phyloP scores from a whole-genome alignment of 2,113 vertebrate genomes.

The Hemibagrus wyckioides region DNA sequence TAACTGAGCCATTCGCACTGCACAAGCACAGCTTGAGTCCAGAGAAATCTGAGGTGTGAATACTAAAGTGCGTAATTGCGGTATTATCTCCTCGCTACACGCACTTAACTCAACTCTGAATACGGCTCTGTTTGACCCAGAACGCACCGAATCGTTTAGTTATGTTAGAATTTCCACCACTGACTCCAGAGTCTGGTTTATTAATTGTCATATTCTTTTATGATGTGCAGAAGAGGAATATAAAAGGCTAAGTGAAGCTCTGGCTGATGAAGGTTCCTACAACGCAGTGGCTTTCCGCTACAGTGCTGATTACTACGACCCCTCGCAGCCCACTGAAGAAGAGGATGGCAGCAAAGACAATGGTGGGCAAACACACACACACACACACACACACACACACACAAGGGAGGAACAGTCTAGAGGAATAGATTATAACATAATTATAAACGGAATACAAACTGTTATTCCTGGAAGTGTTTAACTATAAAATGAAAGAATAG shows the following conservation, averaged over 20 bases:
- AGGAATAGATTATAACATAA: no score
- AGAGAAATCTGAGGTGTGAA: background rate
- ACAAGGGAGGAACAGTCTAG: no score
- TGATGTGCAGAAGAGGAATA: constrained; percentile 94
- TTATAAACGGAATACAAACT: no score
- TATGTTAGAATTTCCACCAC: background rate
- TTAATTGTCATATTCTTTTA: background rate
- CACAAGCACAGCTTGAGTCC: background rate
- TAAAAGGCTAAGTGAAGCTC: constrained; percentile 92
- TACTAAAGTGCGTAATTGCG: background rate
- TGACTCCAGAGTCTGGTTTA: background rate
- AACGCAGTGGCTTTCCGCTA: constrained; percentile 93
- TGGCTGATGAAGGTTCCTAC: constrained; percentile 93
- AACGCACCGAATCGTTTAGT: background rate
- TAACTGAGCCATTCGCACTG: background rate
- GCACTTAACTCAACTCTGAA: background rate
- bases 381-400: background rate
- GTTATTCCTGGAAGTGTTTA: background rate
- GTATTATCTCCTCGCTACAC: background rate
- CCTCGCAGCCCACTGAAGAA: constrained; percentile 95
- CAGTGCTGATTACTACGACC: constrained; percentile 96
- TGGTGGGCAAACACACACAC: constrained; percentile 69
- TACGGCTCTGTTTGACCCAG: background rate
- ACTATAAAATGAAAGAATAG: background rate
- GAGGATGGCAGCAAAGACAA: constrained; percentile 84